A percentile compares a stretch with the other conserved stretches of the same genome.
phyloP scores from a whole-genome alignment of 2,888 invertebrate species.

The Laspeyria flexula region DNA sequence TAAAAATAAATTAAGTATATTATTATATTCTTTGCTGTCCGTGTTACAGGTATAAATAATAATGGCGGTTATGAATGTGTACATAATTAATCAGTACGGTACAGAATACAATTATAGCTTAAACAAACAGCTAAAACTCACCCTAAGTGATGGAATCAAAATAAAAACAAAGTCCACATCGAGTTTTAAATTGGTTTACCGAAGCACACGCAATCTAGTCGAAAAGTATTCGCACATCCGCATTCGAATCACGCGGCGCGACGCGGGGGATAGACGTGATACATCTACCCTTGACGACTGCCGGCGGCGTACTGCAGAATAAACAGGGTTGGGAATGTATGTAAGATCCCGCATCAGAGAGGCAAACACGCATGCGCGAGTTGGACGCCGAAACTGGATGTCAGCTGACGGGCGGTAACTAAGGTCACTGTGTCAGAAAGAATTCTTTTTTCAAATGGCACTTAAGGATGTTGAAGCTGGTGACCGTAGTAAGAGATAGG shows the following conservation, averaged over 20 bases:
- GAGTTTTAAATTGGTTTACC: constrained; percentile 22
- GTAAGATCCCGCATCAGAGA: constrained; percentile 67
- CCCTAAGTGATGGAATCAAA: constrained; percentile 13
- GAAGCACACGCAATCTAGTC: constrained; percentile 35
- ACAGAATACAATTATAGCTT: constrained; percentile 4
- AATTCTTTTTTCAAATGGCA: constrained; percentile 36
- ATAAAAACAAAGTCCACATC: constrained; percentile 26
- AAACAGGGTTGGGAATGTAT: constrained; percentile 55
- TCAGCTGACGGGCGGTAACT: constrained; percentile 76
- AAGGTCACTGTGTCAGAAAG: constrained; percentile 78
- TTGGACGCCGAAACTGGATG: constrained; percentile 55
- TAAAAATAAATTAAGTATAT: neutral
- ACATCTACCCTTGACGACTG: constrained; percentile 48
- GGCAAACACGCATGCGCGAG: constrained; percentile 66
- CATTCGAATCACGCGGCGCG: constrained; percentile 40
- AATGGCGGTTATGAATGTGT: constrained; percentile 9
- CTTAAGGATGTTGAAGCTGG: constrained; percentile 31
- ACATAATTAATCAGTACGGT: constrained; percentile 10
- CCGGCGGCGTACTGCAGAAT: constrained; percentile 69
- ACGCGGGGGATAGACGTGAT: constrained; percentile 28
- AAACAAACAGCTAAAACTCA: constrained; percentile 28
- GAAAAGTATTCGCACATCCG: constrained; percentile 36
- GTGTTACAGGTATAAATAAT: neutral
- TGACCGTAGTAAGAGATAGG: constrained; percentile 11
- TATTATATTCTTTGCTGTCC: neutral